Evolutionary conservation across 2,888 invertebrate genomes (phyloP).

Genomic region (Mythimna loreyi): DNA sequence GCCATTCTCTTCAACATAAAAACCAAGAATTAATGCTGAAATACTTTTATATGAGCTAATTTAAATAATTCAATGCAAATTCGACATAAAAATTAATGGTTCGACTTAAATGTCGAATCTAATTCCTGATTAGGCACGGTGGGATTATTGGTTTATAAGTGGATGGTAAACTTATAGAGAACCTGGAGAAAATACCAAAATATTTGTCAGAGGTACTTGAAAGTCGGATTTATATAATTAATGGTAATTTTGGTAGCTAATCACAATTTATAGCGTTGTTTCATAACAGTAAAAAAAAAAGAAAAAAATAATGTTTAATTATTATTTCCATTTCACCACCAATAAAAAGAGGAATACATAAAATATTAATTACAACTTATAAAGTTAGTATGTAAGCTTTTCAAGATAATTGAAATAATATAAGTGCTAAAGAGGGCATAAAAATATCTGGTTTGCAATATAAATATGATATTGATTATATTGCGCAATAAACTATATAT

Average conservation of each 20-base stretch:
- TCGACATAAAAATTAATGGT: constrained; percentile 65
- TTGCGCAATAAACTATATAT: constrained; percentile 32
- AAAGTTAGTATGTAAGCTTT: constrained; percentile 27
- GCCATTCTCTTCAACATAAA: constrained; percentile 57
- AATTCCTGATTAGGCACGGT: constrained; percentile 61
- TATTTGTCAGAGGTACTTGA: constrained; percentile 37
- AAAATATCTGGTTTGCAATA: constrained; percentile 32
- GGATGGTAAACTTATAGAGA: constrained; percentile 33
- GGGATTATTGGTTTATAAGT: constrained; percentile 58
- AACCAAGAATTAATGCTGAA: constrained; percentile 55
- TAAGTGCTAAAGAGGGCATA: constrained; percentile 35
- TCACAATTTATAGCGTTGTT: constrained; percentile 35
- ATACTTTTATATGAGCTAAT: constrained; percentile 55
- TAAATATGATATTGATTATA: constrained; percentile 39
- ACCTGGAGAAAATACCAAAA: constrained; percentile 52
- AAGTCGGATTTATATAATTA: constrained; percentile 48
- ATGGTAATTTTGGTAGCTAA: constrained; percentile 30
- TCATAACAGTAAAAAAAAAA: background rate
- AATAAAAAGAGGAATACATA: background rate
- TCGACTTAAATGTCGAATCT: constrained; percentile 52
- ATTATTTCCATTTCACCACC: constrained; percentile 16
- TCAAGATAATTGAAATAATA: constrained; percentile 39
- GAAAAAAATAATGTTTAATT: background rate
- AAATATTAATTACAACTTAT: constrained; percentile 27
- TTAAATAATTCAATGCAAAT: constrained; percentile 65